Base-by-base conservation (phyloP, 30 jellyfish, hydroid and myxozoan species). In the Sanderia malayensis region DNA sequence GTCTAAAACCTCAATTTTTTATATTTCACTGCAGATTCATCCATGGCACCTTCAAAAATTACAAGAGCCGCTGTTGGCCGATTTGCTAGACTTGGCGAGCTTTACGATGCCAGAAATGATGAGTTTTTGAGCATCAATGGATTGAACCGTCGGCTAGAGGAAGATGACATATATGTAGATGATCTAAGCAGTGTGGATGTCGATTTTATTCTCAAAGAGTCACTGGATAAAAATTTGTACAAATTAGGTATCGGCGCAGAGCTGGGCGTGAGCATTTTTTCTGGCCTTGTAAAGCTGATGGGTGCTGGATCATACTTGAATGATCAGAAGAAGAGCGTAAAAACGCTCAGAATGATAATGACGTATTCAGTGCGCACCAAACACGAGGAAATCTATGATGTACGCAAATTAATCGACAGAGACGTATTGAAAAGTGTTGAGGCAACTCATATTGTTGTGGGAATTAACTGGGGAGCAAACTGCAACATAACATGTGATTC, bases 381-480 rank as follows among this genome's bases (percentile, higher is more conserved):
- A 30, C 81, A 81, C 26, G 86, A 81, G 28, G 86, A 81, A 71
- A 55, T 81, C 7, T 80, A 69, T 41, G 86, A 86, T 18, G 58
- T 81, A 23, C 57, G 79, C 11, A 31, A 66, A 29, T 68, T 68
- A 61, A 55, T 81, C 0, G 81, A 81, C 75, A 71, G 59, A 7
- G 72, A 41, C 17, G 22, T 33, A 7, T 11, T 81, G 21, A 81
- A 81, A 23, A 8, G 32, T 1, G 73, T 1, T 10, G 94, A 81
- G 2, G 94, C 94, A 8, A 81, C 94, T 1, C 94, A 81, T 62
- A 66, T 81, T 8, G 94, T 81, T 2, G 73, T 81, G 57, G 94
- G 94, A 45, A 70, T 81, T 2, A 86, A 70, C 75, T 81, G 94
- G 94, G 94, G 94, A 26, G 94, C 94, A 24, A 81, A 61, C 11